Evolutionary conservation across 1,140 invertebrate genomes (phyloP).

Genomic region (Hydropsyche tenuis): DNA sequence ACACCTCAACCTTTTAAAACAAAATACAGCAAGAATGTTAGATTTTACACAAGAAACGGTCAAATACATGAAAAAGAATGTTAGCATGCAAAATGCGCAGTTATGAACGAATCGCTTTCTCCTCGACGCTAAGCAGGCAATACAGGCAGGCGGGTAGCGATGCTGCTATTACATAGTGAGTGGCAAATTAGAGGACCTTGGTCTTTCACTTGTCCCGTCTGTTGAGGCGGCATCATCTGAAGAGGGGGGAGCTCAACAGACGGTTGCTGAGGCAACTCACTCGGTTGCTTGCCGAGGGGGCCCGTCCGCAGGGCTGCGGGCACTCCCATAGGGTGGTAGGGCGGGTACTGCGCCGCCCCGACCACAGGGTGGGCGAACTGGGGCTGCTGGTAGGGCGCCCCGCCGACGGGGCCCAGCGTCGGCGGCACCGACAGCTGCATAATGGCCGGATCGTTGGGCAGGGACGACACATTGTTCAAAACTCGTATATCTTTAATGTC

Average conservation of each 20-base stretch:
- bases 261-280: conserved; percentile 74
- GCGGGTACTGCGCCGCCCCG: conserved; percentile 58
- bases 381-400: conserved; percentile 55
- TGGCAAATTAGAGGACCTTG: conserved; percentile 63
- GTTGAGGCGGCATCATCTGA: conserved; percentile 58
- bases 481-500: conserved; percentile 99
- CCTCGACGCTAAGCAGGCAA: conserved; percentile 18
- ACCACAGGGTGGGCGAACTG: conserved; percentile 60
- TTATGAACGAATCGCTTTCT: not conserved
- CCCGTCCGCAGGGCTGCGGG: conserved; percentile 64
- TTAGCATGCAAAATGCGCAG: not conserved
- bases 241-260: conserved; percentile 56
- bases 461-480: conserved; percentile 76
- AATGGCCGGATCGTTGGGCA: conserved; percentile 94
- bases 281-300: conserved; percentile 71
- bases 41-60: not conserved
- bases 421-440: conserved; percentile 85
- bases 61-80: not conserved
- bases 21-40: not conserved
- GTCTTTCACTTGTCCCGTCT: conserved; percentile 67
- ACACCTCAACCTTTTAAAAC: too few species aligned
- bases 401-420: conserved; percentile 57
- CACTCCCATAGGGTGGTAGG: conserved; percentile 66
- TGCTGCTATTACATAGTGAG: conserved; percentile 21
- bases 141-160: conserved; percentile 6